phyloP scores from a whole-genome alignment of 2,888 invertebrate genomes.

The Alloplasta piceator region DNA sequence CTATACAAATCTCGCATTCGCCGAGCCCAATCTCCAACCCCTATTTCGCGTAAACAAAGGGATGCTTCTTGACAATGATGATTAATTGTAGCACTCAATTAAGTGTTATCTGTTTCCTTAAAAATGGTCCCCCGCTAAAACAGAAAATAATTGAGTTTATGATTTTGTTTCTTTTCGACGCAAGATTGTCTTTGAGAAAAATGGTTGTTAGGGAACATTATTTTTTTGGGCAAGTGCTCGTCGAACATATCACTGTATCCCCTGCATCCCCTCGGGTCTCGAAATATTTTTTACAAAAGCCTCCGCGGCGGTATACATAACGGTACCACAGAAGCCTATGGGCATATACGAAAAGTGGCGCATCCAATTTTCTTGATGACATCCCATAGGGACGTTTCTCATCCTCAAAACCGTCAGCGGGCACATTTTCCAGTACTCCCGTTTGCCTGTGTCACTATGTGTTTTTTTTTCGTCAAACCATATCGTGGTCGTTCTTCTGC shows the following conservation, averaged over 20 bases:
- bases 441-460: constrained; percentile 15
- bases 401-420: constrained; percentile 41
- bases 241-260: neutral
- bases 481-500: constrained; percentile 48
- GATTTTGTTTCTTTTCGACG: neutral
- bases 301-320: neutral
- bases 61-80: constrained; percentile 56
- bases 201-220: neutral
- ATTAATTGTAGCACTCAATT: constrained; percentile 59
- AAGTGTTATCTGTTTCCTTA: constrained; percentile 35
- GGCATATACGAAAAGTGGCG: constrained; percentile 78
- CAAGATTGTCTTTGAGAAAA: neutral
- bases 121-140: constrained; percentile 11
- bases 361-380: constrained; percentile 82
- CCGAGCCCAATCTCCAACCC: constrained; percentile 23
- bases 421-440: constrained; percentile 46
- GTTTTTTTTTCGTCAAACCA: constrained; percentile 69
- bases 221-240: neutral
- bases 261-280: neutral
- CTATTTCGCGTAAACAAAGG: constrained; percentile 52
- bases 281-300: constrained; percentile 6
- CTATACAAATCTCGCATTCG: constrained; percentile 47
- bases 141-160: constrained; percentile 44
- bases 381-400: constrained; percentile 75
- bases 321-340: neutral